phyloP scores from a whole-genome alignment of 2,113 vertebrate species.

The Burhinus oedicnemus region DNA sequence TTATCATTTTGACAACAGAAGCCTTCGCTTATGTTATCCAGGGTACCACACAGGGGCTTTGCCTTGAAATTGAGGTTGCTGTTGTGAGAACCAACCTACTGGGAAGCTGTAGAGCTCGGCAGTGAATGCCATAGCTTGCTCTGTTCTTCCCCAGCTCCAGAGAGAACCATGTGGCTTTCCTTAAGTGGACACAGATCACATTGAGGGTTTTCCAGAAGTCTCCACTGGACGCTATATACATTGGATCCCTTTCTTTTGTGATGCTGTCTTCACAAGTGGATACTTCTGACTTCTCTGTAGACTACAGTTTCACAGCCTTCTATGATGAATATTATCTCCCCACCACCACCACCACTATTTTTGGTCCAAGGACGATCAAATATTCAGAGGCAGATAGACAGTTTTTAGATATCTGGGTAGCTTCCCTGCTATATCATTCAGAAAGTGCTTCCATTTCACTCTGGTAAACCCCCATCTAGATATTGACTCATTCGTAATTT shows the following conservation, averaged over 20 bases:
- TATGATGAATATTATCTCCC: background rate
- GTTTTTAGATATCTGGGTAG: background rate
- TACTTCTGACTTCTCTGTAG: background rate
- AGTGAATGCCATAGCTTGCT: fast-evolving
- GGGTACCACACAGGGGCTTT: background rate
- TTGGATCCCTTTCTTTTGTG: background rate
- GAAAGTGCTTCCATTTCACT: background rate
- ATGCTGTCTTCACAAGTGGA: background rate
- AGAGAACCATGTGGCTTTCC: background rate
- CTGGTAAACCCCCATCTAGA: background rate
- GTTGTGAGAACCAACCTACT: background rate
- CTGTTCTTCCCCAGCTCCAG: background rate
- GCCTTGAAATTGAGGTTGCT: background rate
- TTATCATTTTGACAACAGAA: background rate
- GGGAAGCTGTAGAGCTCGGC: background rate
- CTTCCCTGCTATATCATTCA: background rate
- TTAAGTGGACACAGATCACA: background rate
- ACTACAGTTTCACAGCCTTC: background rate
- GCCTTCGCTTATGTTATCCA: background rate
- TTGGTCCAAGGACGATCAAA: background rate
- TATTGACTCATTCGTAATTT: background rate
- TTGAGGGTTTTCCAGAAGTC: background rate
- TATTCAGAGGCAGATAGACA: background rate
- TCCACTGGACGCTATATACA: background rate
- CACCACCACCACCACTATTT: background rate